Evolutionary conservation across 2,888 invertebrate genomes (phyloP).

Genomic region (Dynastes grantii): DNA sequence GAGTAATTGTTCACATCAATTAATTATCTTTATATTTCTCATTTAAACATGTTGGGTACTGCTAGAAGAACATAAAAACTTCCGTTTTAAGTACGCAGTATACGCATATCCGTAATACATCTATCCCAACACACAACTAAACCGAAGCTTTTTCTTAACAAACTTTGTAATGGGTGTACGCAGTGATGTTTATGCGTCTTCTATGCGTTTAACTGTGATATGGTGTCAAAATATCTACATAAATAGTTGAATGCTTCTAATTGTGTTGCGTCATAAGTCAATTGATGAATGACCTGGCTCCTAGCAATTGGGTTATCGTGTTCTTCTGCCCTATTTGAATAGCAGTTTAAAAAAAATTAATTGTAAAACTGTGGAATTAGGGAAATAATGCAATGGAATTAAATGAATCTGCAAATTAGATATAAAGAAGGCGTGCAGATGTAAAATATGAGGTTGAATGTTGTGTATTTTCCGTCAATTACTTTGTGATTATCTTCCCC

Average conservation of each 20-base stretch:
- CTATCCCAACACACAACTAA: constrained; percentile 2
- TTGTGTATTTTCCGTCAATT: too few relatives aligned
- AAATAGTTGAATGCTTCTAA: constrained; percentile 48
- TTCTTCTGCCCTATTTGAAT: constrained; percentile 28
- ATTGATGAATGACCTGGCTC: constrained; percentile 46
- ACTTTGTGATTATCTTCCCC: not conserved
- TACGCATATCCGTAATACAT: constrained; percentile 19
- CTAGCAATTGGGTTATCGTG: constrained; percentile 35
- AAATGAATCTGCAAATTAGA: not conserved
- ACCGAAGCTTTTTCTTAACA: not conserved
- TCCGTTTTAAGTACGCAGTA: not conserved
- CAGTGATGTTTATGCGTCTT: constrained; percentile 10
- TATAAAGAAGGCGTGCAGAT: not conserved
- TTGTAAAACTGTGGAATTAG: not conserved
- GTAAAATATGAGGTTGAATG: not conserved
- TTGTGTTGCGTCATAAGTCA: constrained; percentile 50
- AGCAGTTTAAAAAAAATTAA: constrained; percentile 10
- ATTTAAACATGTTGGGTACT: constrained; percentile 10
- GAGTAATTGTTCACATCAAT: too few relatives aligned
- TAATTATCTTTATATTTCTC: too few relatives aligned
- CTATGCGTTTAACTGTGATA: not conserved
- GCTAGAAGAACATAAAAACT: constrained; percentile 10
- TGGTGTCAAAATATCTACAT: constrained; percentile 38
- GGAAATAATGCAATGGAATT: not conserved
- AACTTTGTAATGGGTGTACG: constrained; percentile 3